phyloP scores from a whole-genome alignment of 2,113 vertebrate genomes.

The Puffinus mauretanicus region DNA sequence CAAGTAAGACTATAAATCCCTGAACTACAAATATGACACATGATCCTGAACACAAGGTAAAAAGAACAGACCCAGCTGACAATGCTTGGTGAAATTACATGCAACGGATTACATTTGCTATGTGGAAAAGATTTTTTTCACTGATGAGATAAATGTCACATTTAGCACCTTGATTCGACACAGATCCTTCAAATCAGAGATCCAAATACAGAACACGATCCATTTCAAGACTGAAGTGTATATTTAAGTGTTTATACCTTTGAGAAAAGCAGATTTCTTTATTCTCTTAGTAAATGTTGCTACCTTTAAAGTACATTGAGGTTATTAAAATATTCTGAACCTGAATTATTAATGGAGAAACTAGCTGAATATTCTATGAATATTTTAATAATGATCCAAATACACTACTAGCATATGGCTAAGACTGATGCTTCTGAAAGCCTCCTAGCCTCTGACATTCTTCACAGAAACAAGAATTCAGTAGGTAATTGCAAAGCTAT shows the following conservation, averaged over 20 bases:
- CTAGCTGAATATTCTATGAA: constrained; percentile 38
- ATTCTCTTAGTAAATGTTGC: neutral
- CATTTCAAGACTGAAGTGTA: neutral
- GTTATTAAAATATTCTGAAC: constrained; percentile 35
- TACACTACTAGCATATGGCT: neutral
- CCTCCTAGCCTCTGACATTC: neutral
- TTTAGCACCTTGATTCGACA: neutral
- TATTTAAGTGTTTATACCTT: neutral
- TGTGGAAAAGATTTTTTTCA: neutral
- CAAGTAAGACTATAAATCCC: neutral
- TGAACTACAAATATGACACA: neutral
- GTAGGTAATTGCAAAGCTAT: neutral
- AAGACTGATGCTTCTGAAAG: neutral
- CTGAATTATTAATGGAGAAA: constrained; percentile 51
- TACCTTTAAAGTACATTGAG: constrained; percentile 13
- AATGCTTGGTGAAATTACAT: neutral
- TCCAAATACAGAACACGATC: neutral
- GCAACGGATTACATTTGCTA: neutral
- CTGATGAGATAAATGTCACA: neutral
- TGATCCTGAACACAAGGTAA: neutral
- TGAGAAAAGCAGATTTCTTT: neutral
- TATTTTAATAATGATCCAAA: constrained; percentile 49
- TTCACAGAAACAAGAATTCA: constrained; percentile 28
- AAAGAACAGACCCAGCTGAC: neutral
- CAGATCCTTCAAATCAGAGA: neutral